Evolutionary conservation across 2,113 vertebrate species (phyloP).

Genomic region (Loxodonta africana): DNA sequence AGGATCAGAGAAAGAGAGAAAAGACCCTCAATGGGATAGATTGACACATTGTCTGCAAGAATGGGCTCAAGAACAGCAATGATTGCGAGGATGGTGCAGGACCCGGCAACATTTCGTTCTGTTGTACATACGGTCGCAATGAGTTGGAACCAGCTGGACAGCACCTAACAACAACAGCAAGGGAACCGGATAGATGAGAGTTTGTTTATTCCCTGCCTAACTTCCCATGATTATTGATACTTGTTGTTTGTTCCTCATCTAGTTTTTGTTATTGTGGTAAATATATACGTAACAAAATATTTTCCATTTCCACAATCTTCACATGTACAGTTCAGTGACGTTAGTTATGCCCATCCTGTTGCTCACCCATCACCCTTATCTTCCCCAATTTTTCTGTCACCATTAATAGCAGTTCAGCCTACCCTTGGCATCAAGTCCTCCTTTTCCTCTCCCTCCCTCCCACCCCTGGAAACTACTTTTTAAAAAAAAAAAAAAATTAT

Average conservation of each 20-base stretch:
- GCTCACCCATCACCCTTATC: too few species aligned
- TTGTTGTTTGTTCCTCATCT: background rate
- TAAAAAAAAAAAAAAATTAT: background rate
- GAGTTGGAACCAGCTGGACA: background rate
- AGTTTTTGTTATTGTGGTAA: background rate
- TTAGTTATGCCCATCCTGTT: too few species aligned
- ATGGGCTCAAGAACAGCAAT: too few species aligned
- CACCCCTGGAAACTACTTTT: background rate
- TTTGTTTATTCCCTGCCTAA: background rate
- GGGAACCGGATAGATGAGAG: background rate
- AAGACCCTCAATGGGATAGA: too few species aligned
- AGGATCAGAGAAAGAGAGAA: too few species aligned
- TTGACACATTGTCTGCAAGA: too few species aligned
- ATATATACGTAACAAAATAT: background rate
- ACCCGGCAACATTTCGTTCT: too few species aligned
- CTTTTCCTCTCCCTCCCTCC: background rate
- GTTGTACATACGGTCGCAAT: background rate
- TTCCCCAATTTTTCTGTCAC: too few species aligned
- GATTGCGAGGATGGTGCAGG: too few species aligned
- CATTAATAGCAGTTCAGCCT: background rate
- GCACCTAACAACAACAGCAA: background rate
- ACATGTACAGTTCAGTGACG: too few species aligned
- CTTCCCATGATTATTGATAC: background rate
- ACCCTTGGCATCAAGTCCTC: background rate
- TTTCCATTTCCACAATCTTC: background rate